phyloP scores from a whole-genome alignment of 2,797 vertebrate genomes.

The Cryptoblepharus egeriae region DNA sequence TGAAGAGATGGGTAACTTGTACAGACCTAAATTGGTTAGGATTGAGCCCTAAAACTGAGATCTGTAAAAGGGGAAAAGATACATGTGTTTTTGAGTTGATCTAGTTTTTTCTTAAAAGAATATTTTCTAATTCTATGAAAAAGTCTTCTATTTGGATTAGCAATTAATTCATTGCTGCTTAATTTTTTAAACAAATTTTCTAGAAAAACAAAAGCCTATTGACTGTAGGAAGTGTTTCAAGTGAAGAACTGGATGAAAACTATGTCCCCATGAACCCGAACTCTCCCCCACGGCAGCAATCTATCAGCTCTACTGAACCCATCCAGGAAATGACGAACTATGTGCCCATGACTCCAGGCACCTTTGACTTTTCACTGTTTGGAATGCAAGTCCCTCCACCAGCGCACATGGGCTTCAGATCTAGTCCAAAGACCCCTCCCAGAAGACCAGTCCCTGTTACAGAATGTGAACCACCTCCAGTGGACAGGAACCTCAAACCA shows the following conservation, averaged over 20 bases:
- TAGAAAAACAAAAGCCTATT: constrained; percentile 97
- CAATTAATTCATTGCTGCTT: constrained; percentile 58
- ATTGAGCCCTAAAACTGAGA: too few relatives aligned
- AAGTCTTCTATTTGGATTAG: too few relatives aligned
- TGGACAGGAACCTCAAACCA: constrained; percentile 98
- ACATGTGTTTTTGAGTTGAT: neutral
- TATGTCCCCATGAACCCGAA: constrained; percentile 98
- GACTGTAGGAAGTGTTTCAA: constrained; percentile 88
- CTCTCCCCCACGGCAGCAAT: constrained; percentile 93
- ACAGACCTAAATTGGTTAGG: too few relatives aligned
- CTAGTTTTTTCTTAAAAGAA: too few relatives aligned
- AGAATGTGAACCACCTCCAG: constrained; percentile 94
- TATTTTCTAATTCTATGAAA: neutral
- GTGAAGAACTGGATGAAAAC: constrained; percentile 96
- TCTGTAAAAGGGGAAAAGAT: neutral
- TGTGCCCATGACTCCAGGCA: constrained; percentile 97
- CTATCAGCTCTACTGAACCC: constrained; percentile 90
- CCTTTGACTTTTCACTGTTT: constrained; percentile 94
- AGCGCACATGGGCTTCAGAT: constrained; percentile 97
- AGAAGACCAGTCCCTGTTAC: constrained; percentile 86
- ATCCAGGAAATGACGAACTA: constrained; percentile 93
- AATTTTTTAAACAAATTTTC: constrained; percentile 72
- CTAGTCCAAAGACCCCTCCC: constrained; percentile 96
- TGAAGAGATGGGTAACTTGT: too few relatives aligned
- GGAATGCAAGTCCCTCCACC: constrained; percentile 98